Evolutionary conservation across 2,113 vertebrate species (phyloP), one percentile per base, ranked within the genome.

Genomic region (Onychostruthus taczanowskii): DNA sequence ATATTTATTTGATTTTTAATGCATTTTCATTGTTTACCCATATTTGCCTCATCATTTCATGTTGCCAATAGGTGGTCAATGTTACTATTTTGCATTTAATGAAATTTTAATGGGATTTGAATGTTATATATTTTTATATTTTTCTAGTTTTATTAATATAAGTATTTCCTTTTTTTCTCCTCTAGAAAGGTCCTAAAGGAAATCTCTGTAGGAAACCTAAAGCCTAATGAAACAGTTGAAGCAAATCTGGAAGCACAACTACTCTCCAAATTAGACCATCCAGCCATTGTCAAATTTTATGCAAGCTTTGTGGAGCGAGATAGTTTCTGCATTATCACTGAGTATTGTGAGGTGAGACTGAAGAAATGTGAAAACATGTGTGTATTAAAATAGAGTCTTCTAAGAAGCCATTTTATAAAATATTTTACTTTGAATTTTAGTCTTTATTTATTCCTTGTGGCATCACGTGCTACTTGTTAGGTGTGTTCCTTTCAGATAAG

Each of bases 241-340:
- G 98, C 98, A 81, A 98, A 72, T n/a, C 73, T 98, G 94, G 98
- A 99, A 95, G 99, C 98, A 43, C 98, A 98, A 46, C 97, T 99
- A 52, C 97, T 99, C 44, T 98, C 98, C 59, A 98, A 96, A 95
- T 98, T 99, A 94, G 97, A 98, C 62, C 98, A 99, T 80, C 98
- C 98, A 44, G 93, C 98, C 96, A 99, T 99, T 93, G 98, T 99
- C 75, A 98, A 98, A 91, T 99, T 98, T 98, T 97, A 98, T 76
- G 96, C 96, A 76, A 99, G 98, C 95, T 99, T 99, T 94, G 93
- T 99, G 96, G 98, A 99, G 83, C 96, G 58, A 92, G 97, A 97
- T 28, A 96, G 92, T 90, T 99, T 99, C 97, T 99, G 98, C 94
- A 99, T 99, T 81, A 97, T 99, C 89, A 99, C 98, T 0, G 98